Percentiles rank a stretch among this genome's conserved stretches.
Evolutionary conservation across 2,888 invertebrate genomes (phyloP).

Genomic region (Caenorhabditis uteleia): DNA sequence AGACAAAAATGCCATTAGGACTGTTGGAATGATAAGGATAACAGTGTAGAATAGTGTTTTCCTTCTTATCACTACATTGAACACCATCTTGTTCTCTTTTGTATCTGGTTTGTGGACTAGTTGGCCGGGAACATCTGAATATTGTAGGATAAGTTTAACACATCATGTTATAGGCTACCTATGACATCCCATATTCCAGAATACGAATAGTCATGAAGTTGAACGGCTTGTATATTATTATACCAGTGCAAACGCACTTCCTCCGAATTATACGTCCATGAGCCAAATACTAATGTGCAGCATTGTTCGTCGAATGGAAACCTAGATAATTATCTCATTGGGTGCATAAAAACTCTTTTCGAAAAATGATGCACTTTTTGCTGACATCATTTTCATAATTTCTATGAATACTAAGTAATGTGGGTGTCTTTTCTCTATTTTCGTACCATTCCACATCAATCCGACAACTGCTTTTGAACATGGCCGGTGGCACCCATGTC

Average conservation of each 20-base stretch:
- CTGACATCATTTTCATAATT: not conserved
- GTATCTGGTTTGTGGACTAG: conserved; percentile 50
- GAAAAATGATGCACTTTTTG: not conserved
- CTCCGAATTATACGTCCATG: conserved; percentile 84
- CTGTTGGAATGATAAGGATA: conserved; percentile 97
- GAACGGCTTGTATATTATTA: conserved; percentile 77
- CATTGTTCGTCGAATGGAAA: conserved; percentile 65
- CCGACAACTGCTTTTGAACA: conserved; percentile 74
- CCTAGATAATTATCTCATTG: no score
- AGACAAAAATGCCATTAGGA: conserved; percentile 91
- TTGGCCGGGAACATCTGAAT: conserved; percentile 70
- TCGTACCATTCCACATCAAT: conserved; percentile 59
- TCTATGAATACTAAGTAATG: no score
- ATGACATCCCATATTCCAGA: conserved; percentile 98
- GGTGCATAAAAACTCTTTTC: no score
- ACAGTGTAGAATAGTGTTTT: conserved; percentile 99
- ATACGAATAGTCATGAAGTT: conserved; percentile 94
- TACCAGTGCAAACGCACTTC: conserved; percentile 82
- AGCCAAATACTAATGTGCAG: conserved; percentile 66
- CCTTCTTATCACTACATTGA: conserved; percentile 63
- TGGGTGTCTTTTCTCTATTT: no score
- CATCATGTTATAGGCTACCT: conserved; percentile 73
- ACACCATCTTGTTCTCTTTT: conserved; percentile 64
- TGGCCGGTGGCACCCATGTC: conserved; percentile 99
- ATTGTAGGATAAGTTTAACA: conserved; percentile 1